Conservation (phyloP, 2,888 invertebrate species). For the Mantis religiosa region DNA sequence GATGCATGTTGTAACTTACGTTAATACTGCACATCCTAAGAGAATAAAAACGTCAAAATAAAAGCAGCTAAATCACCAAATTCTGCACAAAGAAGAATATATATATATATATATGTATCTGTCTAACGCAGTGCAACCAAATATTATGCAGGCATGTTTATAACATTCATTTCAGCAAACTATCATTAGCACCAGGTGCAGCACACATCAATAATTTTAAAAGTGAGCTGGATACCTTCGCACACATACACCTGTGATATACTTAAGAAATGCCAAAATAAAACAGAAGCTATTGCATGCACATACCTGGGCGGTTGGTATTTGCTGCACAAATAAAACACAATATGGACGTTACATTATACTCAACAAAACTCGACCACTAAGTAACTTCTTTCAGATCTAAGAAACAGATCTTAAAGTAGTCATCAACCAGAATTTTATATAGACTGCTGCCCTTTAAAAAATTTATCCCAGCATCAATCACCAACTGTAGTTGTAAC, state of each 20-base stretch:
- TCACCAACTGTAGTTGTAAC: not conserved
- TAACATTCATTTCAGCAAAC: not conserved
- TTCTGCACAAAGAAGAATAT: not conserved
- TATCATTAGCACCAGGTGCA: not conserved
- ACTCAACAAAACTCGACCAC: not conserved
- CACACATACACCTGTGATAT: not conserved
- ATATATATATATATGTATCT: not conserved
- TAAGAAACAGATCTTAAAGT: not conserved
- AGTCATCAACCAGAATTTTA: not conserved
- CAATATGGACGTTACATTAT: slow-evolving; percentile 6
- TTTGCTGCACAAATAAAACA: not conserved
- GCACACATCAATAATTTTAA: not conserved
- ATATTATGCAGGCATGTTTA: not conserved
- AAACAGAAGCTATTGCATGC: not conserved
- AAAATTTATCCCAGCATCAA: slow-evolving; percentile 8
- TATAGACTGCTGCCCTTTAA: not conserved
- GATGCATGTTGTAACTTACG: not conserved
- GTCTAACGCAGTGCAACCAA: not conserved
- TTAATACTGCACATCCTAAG: not conserved
- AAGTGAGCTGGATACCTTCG: not conserved
- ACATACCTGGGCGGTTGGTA: not conserved
- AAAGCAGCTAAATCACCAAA: not conserved
- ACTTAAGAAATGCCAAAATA: not conserved
- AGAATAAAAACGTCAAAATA: not conserved
- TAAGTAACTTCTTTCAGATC: not conserved